A percentile compares a stretch with the other conserved stretches of the same genome.
These are phyloP conservation scores for Tokudaia tokunoshimensis DNA, from an alignment of 2,797 vertebrate genomes.

Conservation along the genomic window DNA sequence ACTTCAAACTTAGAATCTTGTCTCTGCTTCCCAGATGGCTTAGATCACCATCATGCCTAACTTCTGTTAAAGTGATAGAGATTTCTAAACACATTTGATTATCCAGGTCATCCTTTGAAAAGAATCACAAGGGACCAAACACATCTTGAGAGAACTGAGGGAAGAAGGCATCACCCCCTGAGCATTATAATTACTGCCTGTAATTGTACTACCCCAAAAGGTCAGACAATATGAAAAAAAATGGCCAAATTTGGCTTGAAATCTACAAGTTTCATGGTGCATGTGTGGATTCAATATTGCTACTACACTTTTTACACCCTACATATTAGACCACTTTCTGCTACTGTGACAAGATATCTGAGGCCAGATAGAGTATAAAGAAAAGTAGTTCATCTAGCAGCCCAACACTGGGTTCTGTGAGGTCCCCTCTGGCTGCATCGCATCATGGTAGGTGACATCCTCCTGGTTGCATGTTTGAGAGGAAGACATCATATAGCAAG, in stretches of 20 bases:
- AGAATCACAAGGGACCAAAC: background rate
- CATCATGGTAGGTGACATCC: background rate
- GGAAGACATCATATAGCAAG: background rate
- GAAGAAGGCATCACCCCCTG: background rate
- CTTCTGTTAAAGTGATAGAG: background rate
- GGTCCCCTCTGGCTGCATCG: background rate
- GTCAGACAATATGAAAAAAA: background rate
- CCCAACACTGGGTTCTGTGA: background rate
- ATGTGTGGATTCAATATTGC: background rate
- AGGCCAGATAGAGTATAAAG: background rate
- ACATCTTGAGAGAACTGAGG: background rate
- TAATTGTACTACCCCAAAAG: background rate
- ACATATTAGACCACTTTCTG: background rate
- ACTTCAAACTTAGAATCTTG: background rate
- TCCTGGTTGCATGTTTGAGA: background rate
- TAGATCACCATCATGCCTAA: background rate
- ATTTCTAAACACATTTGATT: slow-evolving; percentile 26
- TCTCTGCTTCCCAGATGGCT: background rate
- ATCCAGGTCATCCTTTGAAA: slow-evolving; percentile 52
- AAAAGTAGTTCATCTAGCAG: background rate
- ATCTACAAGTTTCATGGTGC: background rate
- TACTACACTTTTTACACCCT: background rate
- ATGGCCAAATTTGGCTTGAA: background rate
- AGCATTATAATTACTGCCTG: background rate
- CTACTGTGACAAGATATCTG: background rate